Percentiles rank a stretch among this genome's conserved stretches.
Conservation (phyloP, 2,797 vertebrate genomes). For the Gymnoscopelus microlampas region DNA sequence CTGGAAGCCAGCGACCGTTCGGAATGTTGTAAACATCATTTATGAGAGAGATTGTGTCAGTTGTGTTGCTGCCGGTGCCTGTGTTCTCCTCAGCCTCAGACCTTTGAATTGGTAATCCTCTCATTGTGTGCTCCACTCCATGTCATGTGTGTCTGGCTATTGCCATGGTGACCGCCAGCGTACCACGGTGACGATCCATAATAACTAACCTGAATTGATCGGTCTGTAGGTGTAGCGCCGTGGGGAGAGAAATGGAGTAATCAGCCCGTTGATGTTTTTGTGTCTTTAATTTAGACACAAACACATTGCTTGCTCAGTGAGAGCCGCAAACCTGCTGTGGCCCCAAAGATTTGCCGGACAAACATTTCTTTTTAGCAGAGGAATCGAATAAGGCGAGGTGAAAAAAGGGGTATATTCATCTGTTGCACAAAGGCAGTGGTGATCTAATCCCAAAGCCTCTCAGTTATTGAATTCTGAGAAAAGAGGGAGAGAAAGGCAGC, state of each 20-base stretch:
- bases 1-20: too few relatives aligned
- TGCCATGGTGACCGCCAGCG: slow-evolving; percentile 68
- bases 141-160: slow-evolving; percentile 56
- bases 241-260: slow-evolving; percentile 35
- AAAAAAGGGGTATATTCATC: slow-evolving; percentile 53
- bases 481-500: slow-evolving; percentile 27
- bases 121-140: slow-evolving; percentile 9
- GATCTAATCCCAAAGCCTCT: slow-evolving; percentile 64
- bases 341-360: slow-evolving; percentile 7
- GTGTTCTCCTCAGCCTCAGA: not conserved
- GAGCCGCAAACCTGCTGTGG: slow-evolving; percentile 3
- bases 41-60: slow-evolving; percentile 11
- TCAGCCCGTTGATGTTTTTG: slow-evolving; percentile 50
- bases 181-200: slow-evolving; percentile 44
- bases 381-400: slow-evolving; percentile 42
- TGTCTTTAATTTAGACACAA: slow-evolving; percentile 33
- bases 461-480: slow-evolving; percentile 51
- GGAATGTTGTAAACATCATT: slow-evolving; percentile 5
- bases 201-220: slow-evolving; percentile 43
- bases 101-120: slow-evolving; percentile 39
- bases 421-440: slow-evolving; percentile 55
- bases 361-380: slow-evolving; percentile 34
- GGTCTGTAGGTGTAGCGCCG: slow-evolving; percentile 38
- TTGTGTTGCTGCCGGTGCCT: slow-evolving; percentile 3
- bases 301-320: slow-evolving; percentile 26